A percentile compares a stretch with the other conserved stretches of the same genome.
These are phyloP conservation scores for Sisor rabdophorus DNA, from an alignment of 2,113 vertebrate genomes.

Conservation along the genomic window DNA sequence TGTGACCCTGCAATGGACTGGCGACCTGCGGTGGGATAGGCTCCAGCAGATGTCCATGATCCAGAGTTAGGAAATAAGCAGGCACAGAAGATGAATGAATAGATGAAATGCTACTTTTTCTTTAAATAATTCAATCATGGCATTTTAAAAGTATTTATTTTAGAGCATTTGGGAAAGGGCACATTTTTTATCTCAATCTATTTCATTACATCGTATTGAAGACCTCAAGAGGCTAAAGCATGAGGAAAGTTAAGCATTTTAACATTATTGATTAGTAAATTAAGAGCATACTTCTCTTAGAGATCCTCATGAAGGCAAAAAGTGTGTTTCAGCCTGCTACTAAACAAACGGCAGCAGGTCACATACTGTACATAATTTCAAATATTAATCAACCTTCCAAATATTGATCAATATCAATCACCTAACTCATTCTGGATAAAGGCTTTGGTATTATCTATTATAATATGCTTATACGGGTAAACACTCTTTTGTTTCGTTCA, in stretches of 20 bases:
- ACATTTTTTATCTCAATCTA: conserved; percentile 29
- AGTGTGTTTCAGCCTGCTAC: background rate
- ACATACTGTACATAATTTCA: conserved; percentile 9
- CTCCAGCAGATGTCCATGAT: no score
- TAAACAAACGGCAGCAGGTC: background rate
- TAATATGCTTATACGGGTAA: background rate
- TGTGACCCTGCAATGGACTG: no score
- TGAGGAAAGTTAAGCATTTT: background rate
- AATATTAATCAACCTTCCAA: background rate
- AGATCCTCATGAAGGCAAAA: conserved; percentile 2
- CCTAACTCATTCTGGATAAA: background rate
- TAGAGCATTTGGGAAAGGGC: conserved; percentile 46
- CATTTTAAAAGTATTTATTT: conserved; percentile 38
- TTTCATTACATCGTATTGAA: conserved; percentile 32
- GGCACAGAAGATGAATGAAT: no score
- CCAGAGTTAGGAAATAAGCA: no score
- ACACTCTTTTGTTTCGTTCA: background rate
- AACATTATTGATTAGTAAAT: background rate
- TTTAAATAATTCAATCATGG: conserved; percentile 48
- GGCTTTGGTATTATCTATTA: background rate
- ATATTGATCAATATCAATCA: background rate
- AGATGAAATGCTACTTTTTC: no score
- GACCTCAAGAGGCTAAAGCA: conserved; percentile 16
- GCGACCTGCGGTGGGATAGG: no score
- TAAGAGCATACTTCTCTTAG: background rate